Percentiles rank a stretch among this genome's conserved stretches.
Evolutionary conservation across 2,797 vertebrate species (phyloP).

Genomic region (Siniperca undulata): DNA sequence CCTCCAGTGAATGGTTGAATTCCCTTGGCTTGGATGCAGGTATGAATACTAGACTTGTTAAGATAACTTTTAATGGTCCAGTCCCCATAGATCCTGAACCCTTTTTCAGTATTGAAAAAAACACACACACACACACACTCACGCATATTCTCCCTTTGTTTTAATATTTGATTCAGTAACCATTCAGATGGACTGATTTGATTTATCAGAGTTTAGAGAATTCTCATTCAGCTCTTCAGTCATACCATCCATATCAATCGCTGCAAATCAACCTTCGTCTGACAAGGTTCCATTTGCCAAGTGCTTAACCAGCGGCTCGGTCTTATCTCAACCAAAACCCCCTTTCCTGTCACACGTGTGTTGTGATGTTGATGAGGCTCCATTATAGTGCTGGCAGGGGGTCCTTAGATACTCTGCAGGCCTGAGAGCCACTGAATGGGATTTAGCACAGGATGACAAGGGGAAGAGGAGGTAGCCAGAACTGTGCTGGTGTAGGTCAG

Average conservation of each 20-base stretch:
- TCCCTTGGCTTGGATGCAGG: conserved; percentile 11
- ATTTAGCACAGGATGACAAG: conserved; percentile 59
- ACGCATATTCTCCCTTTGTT: background rate
- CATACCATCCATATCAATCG: background rate
- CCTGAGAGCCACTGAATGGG: conserved; percentile 66
- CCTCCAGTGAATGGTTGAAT: conserved; percentile 26
- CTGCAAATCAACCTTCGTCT: background rate
- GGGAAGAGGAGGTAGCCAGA: conserved; percentile 36
- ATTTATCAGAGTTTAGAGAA: conserved; percentile 3
- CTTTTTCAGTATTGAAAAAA: background rate
- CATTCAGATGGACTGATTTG: conserved; percentile 10
- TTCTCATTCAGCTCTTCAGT: conserved; percentile 8
- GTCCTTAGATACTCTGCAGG: conserved; percentile 54
- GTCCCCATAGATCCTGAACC: background rate
- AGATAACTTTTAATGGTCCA: background rate
- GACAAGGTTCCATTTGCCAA: conserved; percentile 25
- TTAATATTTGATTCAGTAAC: background rate
- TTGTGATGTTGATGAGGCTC: conserved; percentile 83
- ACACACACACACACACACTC: background rate
- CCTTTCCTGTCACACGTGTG: conserved; percentile 53
- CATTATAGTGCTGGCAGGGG: conserved; percentile 65
- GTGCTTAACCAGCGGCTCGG: conserved; percentile 16
- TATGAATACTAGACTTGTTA: conserved; percentile 14
- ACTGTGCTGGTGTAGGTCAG: background rate
- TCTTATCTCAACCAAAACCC: conserved; percentile 24